Evolutionary conservation across 2,888 invertebrate species (phyloP), one percentile per base, ranked within the genome.

Genomic region (Apamea crenata): DNA sequence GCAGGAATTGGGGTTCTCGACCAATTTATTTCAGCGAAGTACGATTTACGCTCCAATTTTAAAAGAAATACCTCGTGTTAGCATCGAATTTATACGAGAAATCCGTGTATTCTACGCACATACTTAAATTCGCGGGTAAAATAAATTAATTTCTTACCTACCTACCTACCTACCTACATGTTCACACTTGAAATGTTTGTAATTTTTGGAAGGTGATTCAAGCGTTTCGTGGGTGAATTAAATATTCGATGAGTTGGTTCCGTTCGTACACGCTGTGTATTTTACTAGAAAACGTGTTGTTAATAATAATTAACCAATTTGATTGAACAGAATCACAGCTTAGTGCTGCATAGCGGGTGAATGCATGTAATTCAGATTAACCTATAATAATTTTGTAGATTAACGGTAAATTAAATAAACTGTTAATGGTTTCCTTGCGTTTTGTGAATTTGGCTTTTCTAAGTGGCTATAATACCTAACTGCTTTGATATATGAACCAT

Each of bases 31-130:
- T 86, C 87, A 80, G 85, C 65, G 59, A 76, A 82, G 82, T 82
- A 84, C 86, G 79, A 90, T 83, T 86, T 82, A 87, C 83, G 80
- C 68, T 86, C 71, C 73, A 83, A 85, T 87, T 88, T 88, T 73
- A 79, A 90, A 87, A 88, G 82, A 88, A 87, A 88, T 89, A 71
- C 77, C n/a, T 84, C 78, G 77, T 84, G 81, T 88, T 89, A 83
- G 81, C 84, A 81, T 81, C 78, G 85, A 73, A 73, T 85, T 61
- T 80, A 80, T 81, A 78, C 67, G 70, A 76, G 77, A 80, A 78
- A 78, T 85, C 74, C 87, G 63, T 89, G 74, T 81, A 86, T 88
- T 78, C 87, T 73, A 80, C 83, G 78, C 86, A 81, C 78, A 88
- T 80, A 81, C 81, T 78, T 77, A 84, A 83, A 81, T 85, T 83